Conservation (phyloP, 2,888 invertebrate species). For the Escarpia spicata region DNA sequence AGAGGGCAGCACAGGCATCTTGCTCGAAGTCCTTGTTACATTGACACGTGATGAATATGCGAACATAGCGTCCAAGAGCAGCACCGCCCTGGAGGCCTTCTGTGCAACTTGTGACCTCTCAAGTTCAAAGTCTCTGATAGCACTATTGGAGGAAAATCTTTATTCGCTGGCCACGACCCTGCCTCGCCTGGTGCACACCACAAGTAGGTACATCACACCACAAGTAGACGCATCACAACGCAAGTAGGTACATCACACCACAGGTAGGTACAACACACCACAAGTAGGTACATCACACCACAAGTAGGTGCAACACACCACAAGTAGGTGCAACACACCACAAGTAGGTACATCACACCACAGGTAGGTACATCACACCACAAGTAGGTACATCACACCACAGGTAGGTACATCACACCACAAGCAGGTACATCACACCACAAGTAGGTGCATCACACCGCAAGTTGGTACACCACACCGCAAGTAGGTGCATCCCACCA, state of each 20-base stretch:
- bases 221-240: not conserved
- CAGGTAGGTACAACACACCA: not conserved
- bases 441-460: not conserved
- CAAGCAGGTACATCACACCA: not conserved
- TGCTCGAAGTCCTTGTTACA: constrained; percentile 53
- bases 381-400: not conserved
- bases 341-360: not conserved
- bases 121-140: constrained; percentile 47
- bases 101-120: constrained; percentile 38
- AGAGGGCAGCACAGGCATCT: constrained; percentile 45
- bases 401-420: not conserved
- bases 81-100: constrained; percentile 47
- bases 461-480: not conserved
- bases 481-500: not conserved
- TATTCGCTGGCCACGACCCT: constrained; percentile 51
- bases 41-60: constrained; percentile 51
- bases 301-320: not conserved
- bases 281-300: not conserved
- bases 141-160: constrained; percentile 56
- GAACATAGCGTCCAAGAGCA: constrained; percentile 48
- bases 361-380: not conserved
- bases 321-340: not conserved
- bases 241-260: not conserved
- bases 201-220: constrained; percentile 39
- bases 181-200: constrained; percentile 53